Base-by-base conservation (phyloP, 2,888 invertebrate species). In the Hirtodrosophila cameraria region DNA sequence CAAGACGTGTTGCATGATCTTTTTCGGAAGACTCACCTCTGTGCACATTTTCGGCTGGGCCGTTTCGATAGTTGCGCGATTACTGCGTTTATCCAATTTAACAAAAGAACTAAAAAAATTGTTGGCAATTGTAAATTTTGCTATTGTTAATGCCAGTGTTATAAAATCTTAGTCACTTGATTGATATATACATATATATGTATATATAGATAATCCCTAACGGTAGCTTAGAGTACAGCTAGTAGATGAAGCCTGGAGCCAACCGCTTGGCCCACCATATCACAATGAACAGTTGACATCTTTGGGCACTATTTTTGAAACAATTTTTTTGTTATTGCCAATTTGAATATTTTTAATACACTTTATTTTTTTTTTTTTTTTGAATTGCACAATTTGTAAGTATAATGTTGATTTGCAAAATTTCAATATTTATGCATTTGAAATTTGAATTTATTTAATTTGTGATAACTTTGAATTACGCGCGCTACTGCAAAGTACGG, bases 41-140 rank as follows among this genome's bases (percentile, higher is more conserved):
- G 80, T 80, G 86, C 80, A 80, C 80, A 80, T 80, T 84, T 83
- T 80, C 81, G 81, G 80, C 80, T 77, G 64, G 38, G 86, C 80
- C 80, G 80, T 86, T 49, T 39, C 48, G 25, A 68, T 28, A 57
- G 54, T 46, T 45, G 65, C 61, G 66, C 31, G 58, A 59, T 67
- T 41, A 66, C 63, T 80, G 74, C 66, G 65, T 61, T 81, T 86
- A 86, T 77, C 81, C 81, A 83, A 79, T 67, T 62, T 75, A 43
- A 36, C 12, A 31, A 58, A 50, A 39, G 27, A 50, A 42, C 35
- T 31, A 45, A 27, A 50, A 42, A 11, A 25, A n/a, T 9, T 11
- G 16, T 36, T 62, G 53, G 43, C 50, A 60, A 49, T 20, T 23
- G 31, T 13, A 27, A 49, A 20, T 20, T 30, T n/a, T 36, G 43